A percentile compares a stretch with the other conserved stretches of the same genome.
Evolutionary conservation across 2,113 vertebrate species (phyloP).

Genomic region (Sclerurus mexicanus): DNA sequence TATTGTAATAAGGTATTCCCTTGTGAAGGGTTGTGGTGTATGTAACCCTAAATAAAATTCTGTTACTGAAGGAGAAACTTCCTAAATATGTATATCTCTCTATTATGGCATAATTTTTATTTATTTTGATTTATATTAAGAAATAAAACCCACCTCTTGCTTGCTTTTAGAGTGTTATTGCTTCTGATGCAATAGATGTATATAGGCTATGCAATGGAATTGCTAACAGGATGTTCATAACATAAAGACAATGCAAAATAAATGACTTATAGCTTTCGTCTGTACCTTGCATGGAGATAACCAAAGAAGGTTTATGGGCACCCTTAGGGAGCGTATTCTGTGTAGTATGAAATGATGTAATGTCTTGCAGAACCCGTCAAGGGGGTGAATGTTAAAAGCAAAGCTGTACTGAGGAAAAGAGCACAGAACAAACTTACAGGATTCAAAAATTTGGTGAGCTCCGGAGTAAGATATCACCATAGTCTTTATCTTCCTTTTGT

Average conservation of each 20-base stretch:
- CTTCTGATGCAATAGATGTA: not conserved
- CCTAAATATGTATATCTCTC: not conserved
- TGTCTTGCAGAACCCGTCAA: not conserved
- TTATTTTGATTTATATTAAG: not conserved
- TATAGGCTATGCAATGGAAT: not conserved
- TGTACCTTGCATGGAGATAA: not conserved
- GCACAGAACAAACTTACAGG: not conserved
- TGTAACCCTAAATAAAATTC: constrained; percentile 19
- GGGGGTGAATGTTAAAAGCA: not conserved
- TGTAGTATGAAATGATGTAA: not conserved
- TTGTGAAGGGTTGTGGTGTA: not conserved
- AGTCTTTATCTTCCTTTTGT: not conserved
- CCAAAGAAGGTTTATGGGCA: not conserved
- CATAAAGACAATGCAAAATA: not conserved
- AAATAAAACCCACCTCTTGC: not conserved
- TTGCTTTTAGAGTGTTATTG: not conserved
- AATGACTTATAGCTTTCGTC: not conserved
- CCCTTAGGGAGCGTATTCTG: not conserved
- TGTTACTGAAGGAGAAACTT: not conserved
- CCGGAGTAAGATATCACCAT: not conserved
- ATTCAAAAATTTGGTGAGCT: not conserved
- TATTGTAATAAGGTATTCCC: not conserved
- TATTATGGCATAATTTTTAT: not conserved
- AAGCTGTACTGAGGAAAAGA: not conserved
- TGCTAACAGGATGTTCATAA: not conserved